phyloP scores from a whole-genome alignment of 2,797 vertebrate species.

The Agapornis canus region DNA sequence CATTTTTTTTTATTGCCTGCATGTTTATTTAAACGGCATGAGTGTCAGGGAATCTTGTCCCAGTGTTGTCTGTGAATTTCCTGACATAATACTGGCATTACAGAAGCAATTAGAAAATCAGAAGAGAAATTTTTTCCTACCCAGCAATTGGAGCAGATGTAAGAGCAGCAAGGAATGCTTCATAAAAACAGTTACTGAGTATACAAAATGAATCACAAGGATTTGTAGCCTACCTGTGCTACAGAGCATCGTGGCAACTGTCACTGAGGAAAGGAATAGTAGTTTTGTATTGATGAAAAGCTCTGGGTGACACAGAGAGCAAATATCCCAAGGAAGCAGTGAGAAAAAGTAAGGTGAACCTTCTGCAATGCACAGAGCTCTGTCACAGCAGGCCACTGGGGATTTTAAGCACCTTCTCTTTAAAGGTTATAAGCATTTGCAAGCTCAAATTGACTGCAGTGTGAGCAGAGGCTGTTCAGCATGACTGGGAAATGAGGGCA shows the following conservation, averaged over 20 bases:
- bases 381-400: neutral
- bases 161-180: conserved; percentile 3
- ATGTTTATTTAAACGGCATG: neutral
- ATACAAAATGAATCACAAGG: conserved; percentile 27
- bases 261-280: neutral
- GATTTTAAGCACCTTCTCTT: conserved; percentile 16
- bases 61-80: neutral
- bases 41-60: neutral
- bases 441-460: conserved; percentile 9
- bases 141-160: neutral
- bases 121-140: neutral
- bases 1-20: neutral
- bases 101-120: neutral
- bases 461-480: neutral
- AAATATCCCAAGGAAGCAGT: neutral
- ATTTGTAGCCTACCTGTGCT: conserved; percentile 41
- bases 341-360: neutral
- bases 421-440: conserved; percentile 33
- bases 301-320: neutral
- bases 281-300: neutral
- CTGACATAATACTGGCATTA: neutral
- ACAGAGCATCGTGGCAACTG: neutral
- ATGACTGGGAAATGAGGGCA: neutral
- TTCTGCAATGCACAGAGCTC: neutral
- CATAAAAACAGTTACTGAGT: neutral